phyloP scores from a whole-genome alignment of 1,140 invertebrate species.

The Lerema accius region DNA sequence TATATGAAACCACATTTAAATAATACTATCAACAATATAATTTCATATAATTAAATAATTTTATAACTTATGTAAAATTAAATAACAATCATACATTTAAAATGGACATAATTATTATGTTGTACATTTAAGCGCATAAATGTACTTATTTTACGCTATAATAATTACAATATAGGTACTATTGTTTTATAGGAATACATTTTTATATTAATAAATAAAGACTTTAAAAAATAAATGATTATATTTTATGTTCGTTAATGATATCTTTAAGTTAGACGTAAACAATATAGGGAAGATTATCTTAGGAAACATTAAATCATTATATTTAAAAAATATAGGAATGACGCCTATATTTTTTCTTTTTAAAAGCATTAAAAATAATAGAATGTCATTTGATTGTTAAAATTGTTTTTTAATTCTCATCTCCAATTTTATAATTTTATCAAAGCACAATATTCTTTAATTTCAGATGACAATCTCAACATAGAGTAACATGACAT shows the following conservation, averaged over 20 bases:
- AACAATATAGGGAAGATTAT: no score
- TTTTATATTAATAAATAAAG: not conserved
- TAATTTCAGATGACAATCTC: no score
- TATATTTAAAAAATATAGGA: no score
- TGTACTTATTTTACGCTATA: not conserved
- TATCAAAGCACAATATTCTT: no score
- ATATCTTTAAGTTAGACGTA: no score
- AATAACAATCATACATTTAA: conserved; percentile 20
- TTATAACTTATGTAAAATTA: conserved; percentile 14
- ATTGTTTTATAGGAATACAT: not conserved
- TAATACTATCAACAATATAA: conserved; percentile 16
- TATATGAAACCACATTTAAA: conserved; percentile 11
- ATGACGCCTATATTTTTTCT: no score
- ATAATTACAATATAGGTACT: conserved; percentile 2
- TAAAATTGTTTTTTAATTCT: no score
- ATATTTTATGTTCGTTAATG: conserved; percentile 39
- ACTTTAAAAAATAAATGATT: conserved; percentile 16
- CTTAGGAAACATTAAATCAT: no score
- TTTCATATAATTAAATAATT: conserved; percentile 12
- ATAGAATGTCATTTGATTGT: no score
- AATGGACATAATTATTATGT: conserved; percentile 3
- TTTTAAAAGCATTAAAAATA: no score
- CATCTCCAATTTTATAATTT: no score
- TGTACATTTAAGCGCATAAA: not conserved
- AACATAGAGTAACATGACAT: no score